phyloP scores from a whole-genome alignment of 2,113 vertebrate species.

The Carettochelys insculpta region DNA sequence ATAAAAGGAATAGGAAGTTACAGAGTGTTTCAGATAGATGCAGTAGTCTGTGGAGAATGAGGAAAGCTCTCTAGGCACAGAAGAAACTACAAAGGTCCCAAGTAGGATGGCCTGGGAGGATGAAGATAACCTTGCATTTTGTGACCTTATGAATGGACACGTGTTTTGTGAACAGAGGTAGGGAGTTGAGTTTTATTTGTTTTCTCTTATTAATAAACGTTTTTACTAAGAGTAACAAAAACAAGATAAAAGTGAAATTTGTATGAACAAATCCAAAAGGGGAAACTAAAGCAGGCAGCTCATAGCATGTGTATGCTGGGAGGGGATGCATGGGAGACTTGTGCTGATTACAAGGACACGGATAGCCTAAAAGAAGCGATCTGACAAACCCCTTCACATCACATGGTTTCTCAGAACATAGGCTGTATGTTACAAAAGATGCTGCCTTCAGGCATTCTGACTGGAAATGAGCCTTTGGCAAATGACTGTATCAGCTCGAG shows the following conservation, averaged over 20 bases:
- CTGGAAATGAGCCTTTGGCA: conserved; percentile 55
- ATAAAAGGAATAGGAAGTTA: neutral
- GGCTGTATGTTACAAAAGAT: conserved; percentile 23
- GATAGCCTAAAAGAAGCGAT: conserved; percentile 29
- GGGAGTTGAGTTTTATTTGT: neutral
- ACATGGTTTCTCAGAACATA: conserved; percentile 42
- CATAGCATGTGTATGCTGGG: neutral
- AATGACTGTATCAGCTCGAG: conserved; percentile 60
- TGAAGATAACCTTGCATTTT: neutral
- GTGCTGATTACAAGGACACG: neutral
- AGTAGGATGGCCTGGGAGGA: neutral
- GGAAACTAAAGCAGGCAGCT: neutral
- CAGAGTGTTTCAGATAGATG: neutral
- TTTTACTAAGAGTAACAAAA: neutral
- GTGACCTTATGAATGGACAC: too few relatives aligned
- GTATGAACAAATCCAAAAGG: neutral
- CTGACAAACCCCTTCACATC: conserved; percentile 9
- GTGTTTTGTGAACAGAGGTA: too few relatives aligned
- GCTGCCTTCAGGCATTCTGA: conserved; percentile 45
- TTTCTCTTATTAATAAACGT: neutral
- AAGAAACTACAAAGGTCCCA: neutral
- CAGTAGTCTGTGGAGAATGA: neutral
- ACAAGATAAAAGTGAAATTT: neutral
- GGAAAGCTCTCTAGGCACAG: neutral
- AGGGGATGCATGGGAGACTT: neutral